Evolutionary conservation across 2,888 invertebrate species (phyloP), one percentile per base, ranked within the genome.

Genomic region (Apotomis capreana): DNA sequence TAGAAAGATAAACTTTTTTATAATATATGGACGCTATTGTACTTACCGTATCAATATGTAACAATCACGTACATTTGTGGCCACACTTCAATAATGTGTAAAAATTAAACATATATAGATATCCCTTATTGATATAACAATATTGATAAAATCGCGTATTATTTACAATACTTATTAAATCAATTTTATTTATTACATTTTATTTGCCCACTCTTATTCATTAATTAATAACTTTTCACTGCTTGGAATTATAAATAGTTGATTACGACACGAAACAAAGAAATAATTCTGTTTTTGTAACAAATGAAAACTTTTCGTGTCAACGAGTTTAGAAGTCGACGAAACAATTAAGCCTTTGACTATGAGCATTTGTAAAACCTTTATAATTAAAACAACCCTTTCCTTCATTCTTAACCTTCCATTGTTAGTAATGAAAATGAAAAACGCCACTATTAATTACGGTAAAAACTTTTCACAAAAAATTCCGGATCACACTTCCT

Each of bases 301-400:
- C 51, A 52, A 59, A 51, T 26, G n/a, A 59, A 64, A 70, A 64
- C 37, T 70, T 70, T 69, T 51, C 63, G 51, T 46, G 69, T 64
- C 63, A 52, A 52, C 58, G 69, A 70, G 26, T 64, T 63, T 36
- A 46, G 51, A 57, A 49, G 15, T 49, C 54, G 52, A 57, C 57
- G 52, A 58, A 62, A 70, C 64, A 70, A 70, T 61, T 26, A 51
- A 64, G 58, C 58, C 58, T 64, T 59, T 69, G 49, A 62, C 15
- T 49, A 52, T 40, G 12, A 46, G 55, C 69, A 36, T 68, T 54
- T 68, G 46, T 36, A 46, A n/a, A 55, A n/a, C 65, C 46, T 65
- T 57, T 0, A n/a, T 57, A 26, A 46, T 64, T 64, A 54, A 26
- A 44, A 64, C 15, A 36, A 57, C 26, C 65, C 55, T 57, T 65